Conservation (phyloP, 2,888 invertebrate genomes). For the Masnerella sp. region DNA sequence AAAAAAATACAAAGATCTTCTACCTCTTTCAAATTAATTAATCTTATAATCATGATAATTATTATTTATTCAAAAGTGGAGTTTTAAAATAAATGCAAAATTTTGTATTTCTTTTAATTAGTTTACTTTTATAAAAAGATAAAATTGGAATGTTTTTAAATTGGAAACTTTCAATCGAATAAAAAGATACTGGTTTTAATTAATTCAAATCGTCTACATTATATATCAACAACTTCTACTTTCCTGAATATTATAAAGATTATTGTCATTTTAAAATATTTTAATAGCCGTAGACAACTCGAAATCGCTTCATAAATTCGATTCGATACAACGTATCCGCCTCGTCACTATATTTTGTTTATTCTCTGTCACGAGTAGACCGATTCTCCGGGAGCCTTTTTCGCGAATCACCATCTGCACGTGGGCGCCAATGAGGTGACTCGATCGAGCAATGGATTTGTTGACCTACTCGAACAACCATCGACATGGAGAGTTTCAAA, state of each 20-base stretch:
- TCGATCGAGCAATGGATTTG: constrained; percentile 52
- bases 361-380: constrained; percentile 68
- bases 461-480: constrained; percentile 61
- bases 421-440: constrained; percentile 70
- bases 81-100: too few species aligned
- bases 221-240: constrained; percentile 65
- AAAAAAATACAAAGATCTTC: constrained; percentile 59
- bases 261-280: constrained; percentile 52
- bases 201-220: too few species aligned
- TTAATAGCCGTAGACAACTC: constrained; percentile 49
- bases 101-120: too few species aligned
- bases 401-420: constrained; percentile 63
- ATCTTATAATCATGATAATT: too few species aligned
- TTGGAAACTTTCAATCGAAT: too few species aligned
- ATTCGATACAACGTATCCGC: constrained; percentile 64
- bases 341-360: constrained; percentile 74
- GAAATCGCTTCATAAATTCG: constrained; percentile 58
- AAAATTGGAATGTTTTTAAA: too few species aligned
- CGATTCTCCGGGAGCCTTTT: constrained; percentile 63
- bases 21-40: too few species aligned
- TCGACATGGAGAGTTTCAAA: constrained; percentile 63
- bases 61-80: too few species aligned
- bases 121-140: too few species aligned
- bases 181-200: too few species aligned
- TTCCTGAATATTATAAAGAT: constrained; percentile 57